These are phyloP conservation scores for Pedicia rivosa DNA, from an alignment of 2,888 invertebrate genomes.

Conservation along the genomic window DNA sequence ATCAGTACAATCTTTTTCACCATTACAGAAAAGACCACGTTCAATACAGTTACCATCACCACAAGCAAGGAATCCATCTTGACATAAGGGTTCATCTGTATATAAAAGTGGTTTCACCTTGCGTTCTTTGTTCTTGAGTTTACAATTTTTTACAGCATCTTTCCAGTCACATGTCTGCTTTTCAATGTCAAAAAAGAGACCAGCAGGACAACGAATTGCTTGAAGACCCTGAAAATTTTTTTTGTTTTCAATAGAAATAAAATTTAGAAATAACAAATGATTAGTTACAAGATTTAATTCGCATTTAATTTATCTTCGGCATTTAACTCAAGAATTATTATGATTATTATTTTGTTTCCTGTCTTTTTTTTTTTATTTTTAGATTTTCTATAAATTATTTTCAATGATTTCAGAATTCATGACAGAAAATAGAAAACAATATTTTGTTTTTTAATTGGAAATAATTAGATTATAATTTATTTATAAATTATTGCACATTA, in stretches of 20 bases:
- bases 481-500: too few species aligned
- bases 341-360: too few species aligned
- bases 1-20: conserved; percentile 75
- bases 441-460: too few species aligned
- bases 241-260: neutral
- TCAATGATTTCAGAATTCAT: too few species aligned
- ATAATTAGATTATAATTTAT: too few species aligned
- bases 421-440: too few species aligned
- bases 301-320: conserved; percentile 5
- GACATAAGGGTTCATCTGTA: conserved; percentile 81
- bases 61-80: conserved; percentile 73
- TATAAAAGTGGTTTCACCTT: conserved; percentile 73
- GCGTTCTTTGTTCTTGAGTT: conserved; percentile 74
- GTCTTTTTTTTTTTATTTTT: neutral
- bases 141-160: conserved; percentile 84
- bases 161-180: conserved; percentile 94
- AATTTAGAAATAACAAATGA: neutral
- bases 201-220: conserved; percentile 85
- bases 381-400: too few species aligned
- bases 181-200: conserved; percentile 84
- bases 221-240: conserved; percentile 67
- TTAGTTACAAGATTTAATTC: neutral
- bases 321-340: too few species aligned
- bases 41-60: conserved; percentile 78
- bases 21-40: conserved; percentile 83